These are phyloP conservation scores for Alosa sapidissima DNA, from an alignment of 2,797 vertebrate species.

Conservation along the genomic window DNA sequence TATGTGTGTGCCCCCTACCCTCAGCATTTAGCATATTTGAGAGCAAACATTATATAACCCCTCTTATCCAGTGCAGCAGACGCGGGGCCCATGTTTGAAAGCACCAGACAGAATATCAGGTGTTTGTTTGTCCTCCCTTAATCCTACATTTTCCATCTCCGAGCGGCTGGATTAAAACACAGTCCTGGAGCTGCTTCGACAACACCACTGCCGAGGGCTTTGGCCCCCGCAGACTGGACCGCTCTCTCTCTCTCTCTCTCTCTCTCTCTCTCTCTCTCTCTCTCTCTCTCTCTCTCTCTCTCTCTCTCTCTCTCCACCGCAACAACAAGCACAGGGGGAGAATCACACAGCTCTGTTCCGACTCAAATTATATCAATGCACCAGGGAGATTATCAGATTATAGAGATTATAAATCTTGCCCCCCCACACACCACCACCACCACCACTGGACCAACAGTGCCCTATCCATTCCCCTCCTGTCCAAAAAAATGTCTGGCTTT, in stretches of 20 bases:
- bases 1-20: neutral
- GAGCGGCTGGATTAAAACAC: constrained; percentile 48
- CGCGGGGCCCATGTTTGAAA: constrained; percentile 11
- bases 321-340: neutral
- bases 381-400: constrained; percentile 57
- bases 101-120: constrained; percentile 31
- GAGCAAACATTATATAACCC: constrained; percentile 65
- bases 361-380: constrained; percentile 60
- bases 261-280: neutral
- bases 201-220: constrained; percentile 8
- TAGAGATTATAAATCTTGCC: constrained; percentile 39
- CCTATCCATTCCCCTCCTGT: neutral
- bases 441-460: neutral
- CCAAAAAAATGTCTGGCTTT: neutral
- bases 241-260: neutral
- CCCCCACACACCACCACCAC: neutral
- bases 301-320: neutral
- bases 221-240: neutral
- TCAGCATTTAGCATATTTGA: constrained; percentile 52
- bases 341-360: constrained; percentile 44
- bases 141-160: constrained; percentile 55
- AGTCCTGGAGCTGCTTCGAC: neutral
- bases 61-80: constrained; percentile 37
- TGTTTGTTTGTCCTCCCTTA: constrained; percentile 50
- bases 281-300: no score